These are phyloP conservation scores for Eospalax fontanierii DNA, from an alignment of 2,797 vertebrate genomes.

Conservation along the genomic window DNA sequence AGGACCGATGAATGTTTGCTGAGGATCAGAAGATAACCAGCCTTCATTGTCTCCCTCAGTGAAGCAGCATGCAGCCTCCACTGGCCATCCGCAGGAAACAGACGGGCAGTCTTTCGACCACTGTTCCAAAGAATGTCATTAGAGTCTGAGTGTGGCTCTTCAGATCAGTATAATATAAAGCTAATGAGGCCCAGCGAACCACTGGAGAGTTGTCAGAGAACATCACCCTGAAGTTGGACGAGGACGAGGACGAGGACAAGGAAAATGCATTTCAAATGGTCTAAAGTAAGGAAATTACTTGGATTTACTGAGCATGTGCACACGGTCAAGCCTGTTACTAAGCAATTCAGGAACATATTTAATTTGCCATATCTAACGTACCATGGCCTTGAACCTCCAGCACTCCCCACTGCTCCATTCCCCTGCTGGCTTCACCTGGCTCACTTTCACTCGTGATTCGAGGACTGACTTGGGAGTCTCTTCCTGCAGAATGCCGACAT, in stretches of 20 bases:
- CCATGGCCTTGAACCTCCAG: not conserved
- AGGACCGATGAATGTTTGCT: not conserved
- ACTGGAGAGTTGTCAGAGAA: not conserved
- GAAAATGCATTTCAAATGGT: not conserved
- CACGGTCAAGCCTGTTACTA: not conserved
- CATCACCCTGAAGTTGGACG: not conserved
- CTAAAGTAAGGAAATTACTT: not conserved
- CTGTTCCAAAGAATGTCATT: not conserved
- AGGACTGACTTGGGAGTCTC: not conserved
- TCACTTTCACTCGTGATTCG: not conserved
- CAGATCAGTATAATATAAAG: not conserved
- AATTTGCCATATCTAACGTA: not conserved
- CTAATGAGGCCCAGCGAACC: not conserved
- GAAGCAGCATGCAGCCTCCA: not conserved
- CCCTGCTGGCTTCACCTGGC: not conserved
- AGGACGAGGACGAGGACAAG: too few species aligned
- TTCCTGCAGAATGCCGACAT: not conserved
- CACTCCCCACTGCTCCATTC: accelerated
- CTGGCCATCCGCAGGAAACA: accelerated
- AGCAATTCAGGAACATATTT: not conserved
- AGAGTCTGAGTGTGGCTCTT: not conserved
- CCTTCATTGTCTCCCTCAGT: not conserved
- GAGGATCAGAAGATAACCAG: not conserved
- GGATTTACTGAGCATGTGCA: not conserved
- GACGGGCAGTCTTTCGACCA: not conserved